Conservation (phyloP, 2,797 vertebrate species). For the Microhierax caerulescens region DNA sequence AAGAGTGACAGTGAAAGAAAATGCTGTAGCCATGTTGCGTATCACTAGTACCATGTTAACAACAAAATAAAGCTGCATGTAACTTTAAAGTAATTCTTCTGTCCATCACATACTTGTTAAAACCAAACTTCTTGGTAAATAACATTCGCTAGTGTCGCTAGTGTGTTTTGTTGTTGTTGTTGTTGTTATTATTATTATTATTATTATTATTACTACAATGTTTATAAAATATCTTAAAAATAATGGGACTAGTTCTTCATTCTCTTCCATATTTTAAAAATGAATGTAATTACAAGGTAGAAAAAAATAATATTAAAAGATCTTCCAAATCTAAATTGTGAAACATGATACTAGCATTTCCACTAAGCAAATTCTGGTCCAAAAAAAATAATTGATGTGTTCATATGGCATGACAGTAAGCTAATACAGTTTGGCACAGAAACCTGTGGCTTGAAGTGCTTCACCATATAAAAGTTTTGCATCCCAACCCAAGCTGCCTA, state of each 20-base stretch:
- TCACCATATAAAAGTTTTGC: not conserved
- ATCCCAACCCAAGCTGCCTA: not conserved
- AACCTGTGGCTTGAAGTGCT: not conserved
- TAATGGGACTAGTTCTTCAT: not conserved
- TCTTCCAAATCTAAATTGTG: not conserved
- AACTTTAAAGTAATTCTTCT: not conserved
- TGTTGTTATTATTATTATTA: no score
- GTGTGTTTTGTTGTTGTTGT: not conserved
- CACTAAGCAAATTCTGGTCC: not conserved
- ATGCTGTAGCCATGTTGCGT: not conserved
- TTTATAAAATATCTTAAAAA: not conserved
- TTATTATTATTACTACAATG: not conserved
- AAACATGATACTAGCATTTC: not conserved
- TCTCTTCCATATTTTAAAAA: not conserved
- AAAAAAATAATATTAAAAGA: not conserved
- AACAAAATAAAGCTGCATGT: not conserved
- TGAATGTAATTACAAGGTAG: not conserved
- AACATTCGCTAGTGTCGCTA: not conserved
- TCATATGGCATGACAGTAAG: not conserved
- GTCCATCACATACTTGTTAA: not conserved
- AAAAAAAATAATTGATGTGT: not conserved
- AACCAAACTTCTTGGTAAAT: not conserved
- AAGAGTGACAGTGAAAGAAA: not conserved
- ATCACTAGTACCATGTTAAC: not conserved
- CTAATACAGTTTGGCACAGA: rapidly evolving